Conservation (phyloP, 1,140 invertebrate genomes). For the Venturia canescens region DNA sequence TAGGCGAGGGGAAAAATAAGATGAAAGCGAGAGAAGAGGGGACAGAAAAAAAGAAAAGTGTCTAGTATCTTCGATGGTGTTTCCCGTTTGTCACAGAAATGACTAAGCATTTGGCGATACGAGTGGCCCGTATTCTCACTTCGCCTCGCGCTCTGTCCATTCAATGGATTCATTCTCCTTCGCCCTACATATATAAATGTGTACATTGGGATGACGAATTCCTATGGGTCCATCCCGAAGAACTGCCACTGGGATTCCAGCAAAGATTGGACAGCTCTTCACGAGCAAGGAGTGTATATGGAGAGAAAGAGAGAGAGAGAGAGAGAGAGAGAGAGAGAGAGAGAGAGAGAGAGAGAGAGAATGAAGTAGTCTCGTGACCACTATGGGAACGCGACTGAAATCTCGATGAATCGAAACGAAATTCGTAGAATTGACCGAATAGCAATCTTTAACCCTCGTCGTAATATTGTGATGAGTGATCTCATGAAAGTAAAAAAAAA, state of each 20-base stretch:
- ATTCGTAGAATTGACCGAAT: not conserved
- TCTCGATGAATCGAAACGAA: slow-evolving; percentile 27
- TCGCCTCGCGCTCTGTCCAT: slow-evolving; percentile 31
- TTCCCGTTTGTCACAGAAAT: slow-evolving; percentile 77
- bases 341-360: slow-evolving; percentile 28
- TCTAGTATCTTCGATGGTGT: slow-evolving; percentile 65
- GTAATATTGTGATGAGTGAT: not conserved
- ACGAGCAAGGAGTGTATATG: not conserved
- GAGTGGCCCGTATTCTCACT: slow-evolving; percentile 6
- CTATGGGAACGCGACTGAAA: slow-evolving; percentile 33
- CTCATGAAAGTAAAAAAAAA: slow-evolving; percentile 13
- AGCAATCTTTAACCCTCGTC: not conserved
- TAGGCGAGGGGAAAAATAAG: not conserved
- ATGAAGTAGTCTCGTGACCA: not conserved
- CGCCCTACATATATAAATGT: not conserved
- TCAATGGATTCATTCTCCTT: slow-evolving; percentile 62
- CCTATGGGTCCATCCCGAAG: slow-evolving; percentile 53
- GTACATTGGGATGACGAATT: slow-evolving; percentile 67
- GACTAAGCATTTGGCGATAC: slow-evolving; percentile 70
- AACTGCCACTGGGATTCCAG: slow-evolving; percentile 57
- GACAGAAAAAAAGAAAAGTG: slow-evolving; percentile 45
- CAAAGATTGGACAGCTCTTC: slow-evolving; percentile 44
- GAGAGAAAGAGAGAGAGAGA: slow-evolving; percentile 22
- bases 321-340: slow-evolving; percentile 21
- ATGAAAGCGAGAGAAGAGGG: slow-evolving; percentile 32